These are phyloP conservation scores for Matsumurasca onukii DNA, from an alignment of 1,140 invertebrate species.

Conservation along the genomic window DNA sequence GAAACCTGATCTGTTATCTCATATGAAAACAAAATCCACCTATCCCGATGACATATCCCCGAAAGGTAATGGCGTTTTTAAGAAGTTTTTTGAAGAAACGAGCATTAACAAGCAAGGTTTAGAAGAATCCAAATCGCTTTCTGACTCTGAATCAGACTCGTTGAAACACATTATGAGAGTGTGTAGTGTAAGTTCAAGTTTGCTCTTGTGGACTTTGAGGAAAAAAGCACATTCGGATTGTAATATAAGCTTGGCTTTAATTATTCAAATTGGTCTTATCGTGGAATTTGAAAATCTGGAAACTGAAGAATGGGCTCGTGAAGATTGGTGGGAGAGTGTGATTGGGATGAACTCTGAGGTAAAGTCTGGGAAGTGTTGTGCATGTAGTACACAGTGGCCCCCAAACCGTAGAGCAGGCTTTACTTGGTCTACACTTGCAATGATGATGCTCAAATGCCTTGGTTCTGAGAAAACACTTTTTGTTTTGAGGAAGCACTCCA, in stretches of 20 bases:
- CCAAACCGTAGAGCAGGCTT: slow-evolving; percentile 38
- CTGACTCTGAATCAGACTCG: slow-evolving; percentile 7
- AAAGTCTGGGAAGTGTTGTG: slow-evolving; percentile 46
- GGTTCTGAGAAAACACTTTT: slow-evolving; percentile 42
- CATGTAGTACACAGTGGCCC: slow-evolving; percentile 44
- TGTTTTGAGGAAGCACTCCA: slow-evolving; percentile 45
- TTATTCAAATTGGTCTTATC: slow-evolving; percentile 31
- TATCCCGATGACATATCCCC: background rate
- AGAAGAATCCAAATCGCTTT: background rate
- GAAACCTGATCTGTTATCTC: slow-evolving; percentile 30
- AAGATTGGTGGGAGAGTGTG: slow-evolving; percentile 31
- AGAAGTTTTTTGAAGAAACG: slow-evolving; percentile 10
- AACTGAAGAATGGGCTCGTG: background rate
- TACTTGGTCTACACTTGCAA: slow-evolving; percentile 46
- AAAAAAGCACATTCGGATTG: slow-evolving; percentile 1
- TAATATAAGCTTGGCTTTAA: slow-evolving; percentile 19
- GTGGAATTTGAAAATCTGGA: slow-evolving; percentile 23
- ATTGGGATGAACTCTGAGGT: slow-evolving; percentile 37
- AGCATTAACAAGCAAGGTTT: background rate
- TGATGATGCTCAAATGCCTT: slow-evolving; percentile 46
- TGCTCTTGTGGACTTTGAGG: slow-evolving; percentile 17
- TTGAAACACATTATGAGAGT: slow-evolving; percentile 19
- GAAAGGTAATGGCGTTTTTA: slow-evolving; percentile 4
- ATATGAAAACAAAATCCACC: slow-evolving; percentile 2
- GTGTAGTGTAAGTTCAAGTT: slow-evolving; percentile 21